Conservation (phyloP, 2,888 invertebrate genomes). For the Ichneumon xanthorius region DNA sequence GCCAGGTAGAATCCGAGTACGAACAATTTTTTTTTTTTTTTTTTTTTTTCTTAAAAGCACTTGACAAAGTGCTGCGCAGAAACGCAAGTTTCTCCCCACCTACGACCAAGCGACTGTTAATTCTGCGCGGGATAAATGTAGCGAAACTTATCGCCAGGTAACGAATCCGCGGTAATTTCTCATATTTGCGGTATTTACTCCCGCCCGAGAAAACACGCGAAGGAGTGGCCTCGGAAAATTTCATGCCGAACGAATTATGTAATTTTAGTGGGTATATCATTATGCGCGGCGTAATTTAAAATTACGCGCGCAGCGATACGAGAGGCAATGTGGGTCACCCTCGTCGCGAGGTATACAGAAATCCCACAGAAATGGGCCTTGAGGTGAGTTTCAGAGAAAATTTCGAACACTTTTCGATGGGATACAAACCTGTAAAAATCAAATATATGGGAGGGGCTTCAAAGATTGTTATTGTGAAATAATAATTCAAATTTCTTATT, state of each 20-base stretch:
- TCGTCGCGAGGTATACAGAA: neutral
- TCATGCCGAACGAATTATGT: neutral
- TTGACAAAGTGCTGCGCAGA: neutral
- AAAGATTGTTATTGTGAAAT: too few species aligned
- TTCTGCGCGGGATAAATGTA: constrained; percentile 38
- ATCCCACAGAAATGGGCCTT: neutral
- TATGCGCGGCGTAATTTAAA: neutral
- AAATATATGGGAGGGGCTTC: too few species aligned
- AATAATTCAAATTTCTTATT: too few species aligned
- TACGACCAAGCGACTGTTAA: constrained; percentile 25
- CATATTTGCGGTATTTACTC: constrained; percentile 19
- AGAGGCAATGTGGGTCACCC: neutral
- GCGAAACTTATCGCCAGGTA: constrained; percentile 11
- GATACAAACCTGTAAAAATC: too few species aligned
- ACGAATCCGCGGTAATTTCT: constrained; percentile 21
- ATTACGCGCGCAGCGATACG: neutral
- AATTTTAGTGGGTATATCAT: neutral
- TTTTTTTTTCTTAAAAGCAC: neutral
- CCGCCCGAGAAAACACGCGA: constrained; percentile 16
- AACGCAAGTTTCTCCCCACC: constrained; percentile 15
- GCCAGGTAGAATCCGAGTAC: neutral
- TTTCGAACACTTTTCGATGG: too few species aligned
- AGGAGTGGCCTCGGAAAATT: constrained; percentile 34
- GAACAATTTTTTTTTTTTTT: neutral
- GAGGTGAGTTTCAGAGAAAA: too few species aligned